Base-by-base conservation (phyloP, 2,797 vertebrate species). In the Psittacula echo region DNA sequence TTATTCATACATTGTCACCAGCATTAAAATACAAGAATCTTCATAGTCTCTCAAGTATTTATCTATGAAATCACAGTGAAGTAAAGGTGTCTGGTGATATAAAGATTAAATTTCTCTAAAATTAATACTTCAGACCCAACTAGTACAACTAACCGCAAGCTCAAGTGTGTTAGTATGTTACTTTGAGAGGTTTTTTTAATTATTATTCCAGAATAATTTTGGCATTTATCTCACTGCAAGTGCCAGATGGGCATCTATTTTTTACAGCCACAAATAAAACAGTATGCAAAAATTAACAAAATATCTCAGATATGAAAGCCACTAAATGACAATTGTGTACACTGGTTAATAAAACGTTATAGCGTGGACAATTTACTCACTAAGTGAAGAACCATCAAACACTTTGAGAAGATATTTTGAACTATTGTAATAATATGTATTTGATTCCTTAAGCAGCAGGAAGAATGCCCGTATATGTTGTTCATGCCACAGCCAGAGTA, bases 101-200 rank as follows among this genome's bases (percentile, higher is more conserved):
- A 5, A 74, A 77, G 16, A 64, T 45, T 3, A 48, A n/a, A 6
- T 11, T 75, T 61, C 71, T 65, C 32, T 65, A 23, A 74, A 70
- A 22, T 45, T 67, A 73, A 48, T n/a, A 9, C 26, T 86, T 9
- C 53, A 90, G 6, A 65, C 1, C 1, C 3, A 66, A 27, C 1
- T 7, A 1, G 16, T 39, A 30, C 30, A 77, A 47, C 44, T 58
- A 65, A 51, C 5, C 34, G 27, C 15, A 45, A 81, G 10, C 65
- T 16, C 6, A 54, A 30, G 10, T 23, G 6, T 26, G 15, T 32
- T 39, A 1, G 0, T 16, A 30, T 34, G 24, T 21, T 45, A 42
- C 23, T 14, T 56, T 15, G 54, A 34, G 32, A 21, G 13, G 0
- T 12, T 23, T 26, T 42, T 26, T n/a, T 5, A 1, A 58, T 44